Evolutionary conservation across 2,888 invertebrate species (phyloP).

Genomic region (Drosophila limbata): DNA sequence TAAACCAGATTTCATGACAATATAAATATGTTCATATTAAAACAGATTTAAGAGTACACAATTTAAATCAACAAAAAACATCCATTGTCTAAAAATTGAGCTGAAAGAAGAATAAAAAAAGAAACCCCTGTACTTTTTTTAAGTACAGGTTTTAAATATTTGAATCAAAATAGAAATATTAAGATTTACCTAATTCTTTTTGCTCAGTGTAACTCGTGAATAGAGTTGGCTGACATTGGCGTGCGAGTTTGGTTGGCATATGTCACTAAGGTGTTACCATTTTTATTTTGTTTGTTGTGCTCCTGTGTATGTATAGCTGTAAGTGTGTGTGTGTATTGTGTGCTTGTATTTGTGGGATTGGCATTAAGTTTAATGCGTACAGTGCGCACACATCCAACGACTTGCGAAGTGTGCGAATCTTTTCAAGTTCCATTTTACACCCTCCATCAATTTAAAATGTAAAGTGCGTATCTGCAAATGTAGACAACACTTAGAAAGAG

Average conservation of each 20-base stretch:
- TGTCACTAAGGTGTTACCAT: slow-evolving; percentile 72
- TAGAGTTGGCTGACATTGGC: slow-evolving; percentile 58
- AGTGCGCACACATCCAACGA: slow-evolving; percentile 29
- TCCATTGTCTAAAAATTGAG: too few species aligned
- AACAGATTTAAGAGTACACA: too few species aligned
- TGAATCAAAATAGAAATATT: too few species aligned
- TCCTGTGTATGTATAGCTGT: background rate
- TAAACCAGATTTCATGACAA: too few species aligned
- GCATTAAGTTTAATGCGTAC: slow-evolving; percentile 49
- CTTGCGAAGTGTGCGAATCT: slow-evolving; percentile 14
- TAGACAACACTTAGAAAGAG: background rate
- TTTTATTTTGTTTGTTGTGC: slow-evolving; percentile 26
- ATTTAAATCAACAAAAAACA: too few species aligned
- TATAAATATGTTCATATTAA: too few species aligned
- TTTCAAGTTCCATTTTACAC: slow-evolving; percentile 18
- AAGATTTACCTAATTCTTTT: too few species aligned
- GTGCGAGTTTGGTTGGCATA: slow-evolving; percentile 64
- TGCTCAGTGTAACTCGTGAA: background rate
- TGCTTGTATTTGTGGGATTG: slow-evolving; percentile 21
- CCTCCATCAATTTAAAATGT: background rate
- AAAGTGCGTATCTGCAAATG: background rate
- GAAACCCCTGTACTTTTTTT: too few species aligned
- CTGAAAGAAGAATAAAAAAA: too few species aligned
- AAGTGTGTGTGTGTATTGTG: slow-evolving; percentile 3
- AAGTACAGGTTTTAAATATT: too few species aligned